These are phyloP conservation scores for Gortyna flavago DNA, from an alignment of 2,888 invertebrate species.

Conservation along the genomic window DNA sequence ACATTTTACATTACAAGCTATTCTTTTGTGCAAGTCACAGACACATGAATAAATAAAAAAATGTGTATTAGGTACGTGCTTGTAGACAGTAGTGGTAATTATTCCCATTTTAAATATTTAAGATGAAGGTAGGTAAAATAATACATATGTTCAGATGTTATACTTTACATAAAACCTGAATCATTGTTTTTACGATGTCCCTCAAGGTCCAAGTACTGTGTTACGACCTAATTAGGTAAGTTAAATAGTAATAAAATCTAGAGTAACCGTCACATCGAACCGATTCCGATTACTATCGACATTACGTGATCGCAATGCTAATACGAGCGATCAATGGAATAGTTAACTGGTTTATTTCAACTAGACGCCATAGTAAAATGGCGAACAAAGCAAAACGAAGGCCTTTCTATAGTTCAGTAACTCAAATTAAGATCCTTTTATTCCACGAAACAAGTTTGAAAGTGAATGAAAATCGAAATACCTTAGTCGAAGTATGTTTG, in stretches of 20 bases:
- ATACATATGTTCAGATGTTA: too few relatives aligned
- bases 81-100: too few relatives aligned
- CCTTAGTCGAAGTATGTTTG: constrained; percentile 21
- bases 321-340: constrained; percentile 48
- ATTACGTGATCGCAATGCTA: constrained; percentile 55
- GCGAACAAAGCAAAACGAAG: background rate
- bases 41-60: too few relatives aligned
- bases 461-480: constrained; percentile 10
- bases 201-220: constrained; percentile 4
- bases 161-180: background rate
- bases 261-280: constrained; percentile 45
- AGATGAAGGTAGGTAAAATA: too few relatives aligned
- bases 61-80: too few relatives aligned
- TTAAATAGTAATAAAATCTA: constrained; percentile 58
- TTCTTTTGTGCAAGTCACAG: too few relatives aligned
- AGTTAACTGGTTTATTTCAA: constrained; percentile 26
- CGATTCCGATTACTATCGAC: constrained; percentile 46
- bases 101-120: too few relatives aligned
- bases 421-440: background rate
- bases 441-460: background rate
- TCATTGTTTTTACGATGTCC: background rate
- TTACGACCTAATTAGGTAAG: constrained; percentile 42
- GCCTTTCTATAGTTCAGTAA: background rate
- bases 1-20: too few relatives aligned
- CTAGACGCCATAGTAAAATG: constrained; percentile 23